These are phyloP conservation scores for Polypterus senegalus DNA, from an alignment of 2,113 vertebrate genomes.

Conservation along the genomic window DNA sequence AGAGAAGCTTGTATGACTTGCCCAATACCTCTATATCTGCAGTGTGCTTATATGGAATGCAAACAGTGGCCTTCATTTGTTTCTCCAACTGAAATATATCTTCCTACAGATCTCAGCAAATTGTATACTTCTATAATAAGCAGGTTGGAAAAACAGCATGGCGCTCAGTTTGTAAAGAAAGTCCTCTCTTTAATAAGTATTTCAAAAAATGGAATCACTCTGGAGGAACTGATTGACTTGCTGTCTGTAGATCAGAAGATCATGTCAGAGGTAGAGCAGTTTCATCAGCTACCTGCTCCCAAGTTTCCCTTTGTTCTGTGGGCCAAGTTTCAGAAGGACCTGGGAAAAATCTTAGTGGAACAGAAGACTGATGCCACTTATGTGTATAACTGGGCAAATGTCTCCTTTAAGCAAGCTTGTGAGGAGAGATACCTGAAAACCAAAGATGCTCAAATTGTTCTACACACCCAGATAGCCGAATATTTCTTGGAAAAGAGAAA, in stretches of 20 bases:
- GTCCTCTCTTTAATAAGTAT: conserved; percentile 32
- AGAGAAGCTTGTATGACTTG: conserved; percentile 33
- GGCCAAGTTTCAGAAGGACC: conserved; percentile 28
- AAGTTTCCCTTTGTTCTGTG: conserved; percentile 36
- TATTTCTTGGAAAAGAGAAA: conserved; percentile 27
- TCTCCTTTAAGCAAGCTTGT: conserved; percentile 23
- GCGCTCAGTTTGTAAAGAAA: conserved; percentile 35
- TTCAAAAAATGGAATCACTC: conserved; percentile 38
- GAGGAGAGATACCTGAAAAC: conserved; percentile 32
- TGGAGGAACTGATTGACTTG: conserved; percentile 43
- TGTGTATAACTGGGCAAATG: conserved; percentile 40
- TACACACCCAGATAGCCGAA: conserved; percentile 37
- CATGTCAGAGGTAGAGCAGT: conserved; percentile 34
- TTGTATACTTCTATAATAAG: conserved; percentile 32
- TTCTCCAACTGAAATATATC: conserved; percentile 18
- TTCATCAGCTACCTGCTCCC: conserved; percentile 21
- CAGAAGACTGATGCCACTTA: conserved; percentile 44
- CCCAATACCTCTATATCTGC: conserved; percentile 40
- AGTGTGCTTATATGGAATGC: conserved; percentile 35
- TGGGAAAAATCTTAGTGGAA: conserved; percentile 36
- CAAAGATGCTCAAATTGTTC: conserved; percentile 22
- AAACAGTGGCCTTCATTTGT: conserved; percentile 38
- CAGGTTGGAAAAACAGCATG: conserved; percentile 38
- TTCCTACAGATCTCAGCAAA: conserved; percentile 26
- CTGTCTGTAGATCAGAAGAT: conserved; percentile 33